Base-by-base conservation (phyloP, 2,797 vertebrate species). In the Pseudomugil gertrudae region DNA sequence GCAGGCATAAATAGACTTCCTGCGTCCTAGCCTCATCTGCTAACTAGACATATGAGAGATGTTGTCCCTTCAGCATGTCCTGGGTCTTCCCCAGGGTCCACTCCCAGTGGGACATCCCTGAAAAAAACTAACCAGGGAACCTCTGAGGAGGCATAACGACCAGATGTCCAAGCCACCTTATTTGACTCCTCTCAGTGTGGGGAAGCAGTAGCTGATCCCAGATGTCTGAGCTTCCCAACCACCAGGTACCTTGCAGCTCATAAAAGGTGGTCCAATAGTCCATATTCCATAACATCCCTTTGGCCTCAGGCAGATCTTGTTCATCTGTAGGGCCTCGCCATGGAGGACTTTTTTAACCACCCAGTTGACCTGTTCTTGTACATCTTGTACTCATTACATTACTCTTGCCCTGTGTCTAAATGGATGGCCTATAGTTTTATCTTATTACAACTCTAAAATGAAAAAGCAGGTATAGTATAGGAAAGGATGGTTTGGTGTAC, bases 361-460 rank as follows among this genome's bases (percentile, higher is more conserved):
- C 17, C 8, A 14, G 5, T 14, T 38, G 14, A 17, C 36, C 36
- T 17, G 36, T 38, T 17, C 43, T 45, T 21, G 19, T 21, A 21
- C 9, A 45, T n/a, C 9, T 21, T 21, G 10, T n/a, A 8, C 43
- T 9, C 19, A 21, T 10, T 45, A 8, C 43, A 7, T 21, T n/a
- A n/a, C 8, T n/a, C 19, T 10, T 47, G n/a, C 45, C 21, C 11
- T 47, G 45, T 23, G 21, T 47, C 10, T 23, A 0, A 47, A 21
- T 59, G 66, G 48, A 52, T 38, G 10, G 63, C 48, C 47, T 67
- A 40, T 38, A 55, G 53, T 52, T 66, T 33, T 26, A 45, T 23
- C 48, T 2, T 24, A 27, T 17, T 32, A 36, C 13, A 30, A 9
- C 9, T 15, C 6, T 3, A 21, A 8, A 3, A 1, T 3, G 4